Percentiles rank a stretch among this genome's conserved stretches.
phyloP scores from a whole-genome alignment of 2,797 vertebrate species.

The Agapornis canus region DNA sequence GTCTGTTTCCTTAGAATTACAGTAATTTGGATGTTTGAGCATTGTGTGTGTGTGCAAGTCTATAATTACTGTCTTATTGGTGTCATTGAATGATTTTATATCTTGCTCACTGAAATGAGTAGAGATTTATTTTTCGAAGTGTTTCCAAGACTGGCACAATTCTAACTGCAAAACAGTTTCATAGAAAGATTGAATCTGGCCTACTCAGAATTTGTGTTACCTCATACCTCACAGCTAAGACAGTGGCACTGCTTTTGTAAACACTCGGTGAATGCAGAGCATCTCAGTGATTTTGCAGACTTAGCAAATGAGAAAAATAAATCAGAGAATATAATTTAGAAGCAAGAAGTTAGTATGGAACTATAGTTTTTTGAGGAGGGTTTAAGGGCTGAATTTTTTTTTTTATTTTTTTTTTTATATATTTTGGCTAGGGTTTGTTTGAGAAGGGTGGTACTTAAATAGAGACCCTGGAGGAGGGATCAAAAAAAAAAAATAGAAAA shows the following conservation, averaged over 20 bases:
- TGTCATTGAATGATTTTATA: not conserved
- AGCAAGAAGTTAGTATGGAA: not conserved
- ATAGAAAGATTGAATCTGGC: not conserved
- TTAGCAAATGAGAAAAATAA: not conserved
- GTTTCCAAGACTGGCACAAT: not conserved
- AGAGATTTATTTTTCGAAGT: not conserved
- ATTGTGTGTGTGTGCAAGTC: not conserved
- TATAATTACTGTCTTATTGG: not conserved
- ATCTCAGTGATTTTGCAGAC: not conserved
- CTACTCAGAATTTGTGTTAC: not conserved
- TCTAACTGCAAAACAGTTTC: not conserved
- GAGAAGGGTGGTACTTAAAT: not conserved
- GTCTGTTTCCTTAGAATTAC: not conserved
- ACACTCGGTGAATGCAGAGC: not conserved
- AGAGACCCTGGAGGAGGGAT: not conserved
- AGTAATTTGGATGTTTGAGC: not conserved
- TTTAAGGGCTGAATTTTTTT: not conserved
- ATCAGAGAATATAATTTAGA: not conserved
- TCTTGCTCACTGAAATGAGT: not conserved
- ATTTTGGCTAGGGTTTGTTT: not conserved
- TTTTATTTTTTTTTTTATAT: not conserved
- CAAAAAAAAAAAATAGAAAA: not conserved
- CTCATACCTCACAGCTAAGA: not conserved
- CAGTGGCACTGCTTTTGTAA: fast-evolving
- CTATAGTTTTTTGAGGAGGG: not conserved